These are phyloP conservation scores for Boloria selene DNA, from an alignment of 2,888 invertebrate genomes.

Conservation along the genomic window DNA sequence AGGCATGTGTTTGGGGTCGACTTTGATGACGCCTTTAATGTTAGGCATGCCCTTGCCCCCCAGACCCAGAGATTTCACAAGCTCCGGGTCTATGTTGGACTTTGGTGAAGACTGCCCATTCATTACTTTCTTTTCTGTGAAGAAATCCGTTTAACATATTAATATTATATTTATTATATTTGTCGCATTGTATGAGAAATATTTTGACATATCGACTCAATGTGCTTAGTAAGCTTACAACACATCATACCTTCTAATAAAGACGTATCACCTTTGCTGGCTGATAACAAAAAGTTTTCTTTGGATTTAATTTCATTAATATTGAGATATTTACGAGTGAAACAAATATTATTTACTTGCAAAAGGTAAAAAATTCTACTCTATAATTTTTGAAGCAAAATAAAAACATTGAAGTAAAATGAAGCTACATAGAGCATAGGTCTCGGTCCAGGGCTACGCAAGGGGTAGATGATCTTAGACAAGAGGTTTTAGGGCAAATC, in stretches of 20 bases:
- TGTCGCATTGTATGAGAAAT: neutral
- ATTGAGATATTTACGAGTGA: no score
- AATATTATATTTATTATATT: no score
- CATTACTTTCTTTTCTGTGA: conserved; percentile 70
- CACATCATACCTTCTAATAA: conserved; percentile 27
- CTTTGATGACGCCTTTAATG: conserved; percentile 87
- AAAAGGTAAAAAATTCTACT: no score
- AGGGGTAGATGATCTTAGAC: no score
- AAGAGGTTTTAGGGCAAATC: neutral
- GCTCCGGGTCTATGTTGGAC: conserved; percentile 75
- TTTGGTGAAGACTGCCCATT: conserved; percentile 78
- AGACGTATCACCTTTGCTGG: conserved; percentile 26
- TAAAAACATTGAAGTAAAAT: no score
- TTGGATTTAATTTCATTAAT: neutral
- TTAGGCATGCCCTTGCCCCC: conserved; percentile 79
- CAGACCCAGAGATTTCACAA: conserved; percentile 79
- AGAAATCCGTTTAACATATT: conserved; percentile 37
- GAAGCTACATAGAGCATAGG: no score
- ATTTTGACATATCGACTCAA: no score
- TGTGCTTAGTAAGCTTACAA: neutral
- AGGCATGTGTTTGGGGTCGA: conserved; percentile 88
- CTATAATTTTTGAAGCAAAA: no score
- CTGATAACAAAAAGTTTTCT: conserved; percentile 15
- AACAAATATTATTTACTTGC: no score
- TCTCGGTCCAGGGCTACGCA: no score